A percentile compares a stretch with the other conserved stretches of the same genome.
Conservation (phyloP, 1,140 invertebrate species). For the Melitaea cinxia region DNA sequence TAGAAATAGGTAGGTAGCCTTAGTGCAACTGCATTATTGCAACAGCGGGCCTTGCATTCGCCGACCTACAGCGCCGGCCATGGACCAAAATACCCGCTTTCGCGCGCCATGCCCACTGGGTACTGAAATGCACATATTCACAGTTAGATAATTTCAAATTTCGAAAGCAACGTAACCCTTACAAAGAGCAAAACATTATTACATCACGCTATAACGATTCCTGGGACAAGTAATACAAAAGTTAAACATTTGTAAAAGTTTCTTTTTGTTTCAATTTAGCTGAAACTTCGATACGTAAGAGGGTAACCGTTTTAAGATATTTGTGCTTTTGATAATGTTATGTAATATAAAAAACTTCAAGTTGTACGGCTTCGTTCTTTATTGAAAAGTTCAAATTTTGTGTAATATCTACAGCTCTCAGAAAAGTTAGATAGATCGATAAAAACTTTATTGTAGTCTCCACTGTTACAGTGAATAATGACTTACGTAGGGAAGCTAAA, state of each 20-base stretch:
- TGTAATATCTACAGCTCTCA: slow-evolving; percentile 4
- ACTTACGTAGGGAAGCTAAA: too few relatives aligned
- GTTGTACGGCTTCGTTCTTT: not conserved
- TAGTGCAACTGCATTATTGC: slow-evolving; percentile 71
- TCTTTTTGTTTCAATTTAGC: not conserved
- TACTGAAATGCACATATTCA: slow-evolving; percentile 7
- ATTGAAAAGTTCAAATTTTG: slow-evolving; percentile 2
- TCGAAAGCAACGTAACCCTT: not conserved
- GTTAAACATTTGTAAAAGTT: not conserved
- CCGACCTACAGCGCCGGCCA: slow-evolving; percentile 65
- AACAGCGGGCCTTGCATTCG: slow-evolving; percentile 75
- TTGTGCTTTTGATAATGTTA: not conserved
- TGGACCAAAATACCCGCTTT: slow-evolving; percentile 75
- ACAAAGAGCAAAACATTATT: not conserved
- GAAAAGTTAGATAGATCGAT: too few relatives aligned
- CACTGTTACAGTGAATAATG: too few relatives aligned
- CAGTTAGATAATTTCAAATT: slow-evolving; percentile 4
- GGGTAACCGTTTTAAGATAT: not conserved
- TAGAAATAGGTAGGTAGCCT: slow-evolving; percentile 55
- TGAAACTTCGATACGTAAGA: not conserved
- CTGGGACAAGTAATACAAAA: not conserved
- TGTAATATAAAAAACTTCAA: slow-evolving; percentile 1
- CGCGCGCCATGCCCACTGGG: slow-evolving; percentile 41
- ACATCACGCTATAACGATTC: not conserved
- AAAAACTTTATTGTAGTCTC: too few relatives aligned